phyloP scores from a whole-genome alignment of 2,113 vertebrate genomes.

The Poeciliopsis occidentalis region DNA sequence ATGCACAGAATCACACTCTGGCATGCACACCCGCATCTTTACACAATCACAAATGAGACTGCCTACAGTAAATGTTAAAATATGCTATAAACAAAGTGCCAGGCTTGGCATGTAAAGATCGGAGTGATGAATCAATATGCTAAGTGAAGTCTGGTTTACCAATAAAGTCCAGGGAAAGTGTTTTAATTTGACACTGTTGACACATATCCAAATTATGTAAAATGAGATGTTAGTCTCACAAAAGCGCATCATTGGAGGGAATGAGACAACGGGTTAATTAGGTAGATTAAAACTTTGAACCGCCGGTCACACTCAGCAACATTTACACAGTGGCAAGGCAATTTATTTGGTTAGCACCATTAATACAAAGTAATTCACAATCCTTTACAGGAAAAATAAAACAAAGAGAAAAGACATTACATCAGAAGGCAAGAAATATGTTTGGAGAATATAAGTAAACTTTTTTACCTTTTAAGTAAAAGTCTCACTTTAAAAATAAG shows the following conservation, averaged over 20 bases:
- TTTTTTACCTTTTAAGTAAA: too few species aligned
- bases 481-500: too few species aligned
- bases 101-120: conserved; percentile 38
- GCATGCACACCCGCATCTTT: conserved; percentile 7
- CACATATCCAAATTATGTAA: conserved; percentile 40
- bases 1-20: conserved; percentile 10
- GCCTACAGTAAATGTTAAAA: conserved; percentile 48
- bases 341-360: too few species aligned
- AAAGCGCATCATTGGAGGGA: conserved; percentile 24
- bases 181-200: conserved; percentile 62
- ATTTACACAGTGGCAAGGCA: conserved; percentile 9
- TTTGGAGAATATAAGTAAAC: too few species aligned
- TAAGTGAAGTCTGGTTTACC: conserved; percentile 53
- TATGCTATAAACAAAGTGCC: conserved; percentile 47
- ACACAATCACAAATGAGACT: conserved; percentile 39
- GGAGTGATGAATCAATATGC: conserved; percentile 69
- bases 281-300: conserved; percentile 54
- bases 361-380: too few species aligned
- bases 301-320: conserved; percentile 24
- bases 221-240: conserved; percentile 34
- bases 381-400: neutral
- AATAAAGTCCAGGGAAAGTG: conserved; percentile 42
- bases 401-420: neutral
- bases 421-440: too few species aligned
- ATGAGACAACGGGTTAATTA: conserved; percentile 46